Conservation (phyloP, 2,797 vertebrate species). For the Cyprinodon diabolis region DNA sequence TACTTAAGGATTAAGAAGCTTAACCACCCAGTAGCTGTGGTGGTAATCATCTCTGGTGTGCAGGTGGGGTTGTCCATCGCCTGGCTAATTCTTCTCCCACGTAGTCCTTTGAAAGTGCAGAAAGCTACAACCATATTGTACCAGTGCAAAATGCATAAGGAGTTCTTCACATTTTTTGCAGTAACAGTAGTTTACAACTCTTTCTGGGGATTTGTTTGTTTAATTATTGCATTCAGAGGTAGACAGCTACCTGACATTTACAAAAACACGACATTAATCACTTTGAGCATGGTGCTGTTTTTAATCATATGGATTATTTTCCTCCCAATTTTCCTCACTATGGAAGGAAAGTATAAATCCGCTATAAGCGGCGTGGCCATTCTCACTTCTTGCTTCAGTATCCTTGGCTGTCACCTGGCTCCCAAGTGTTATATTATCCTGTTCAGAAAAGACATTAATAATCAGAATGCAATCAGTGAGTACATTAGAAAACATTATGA, state of each 20-base stretch:
- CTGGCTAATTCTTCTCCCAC: constrained; percentile 42
- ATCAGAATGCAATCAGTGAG: constrained; percentile 55
- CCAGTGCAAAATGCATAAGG: constrained; percentile 29
- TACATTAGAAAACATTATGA: constrained; percentile 68
- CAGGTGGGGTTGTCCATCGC: constrained; percentile 56
- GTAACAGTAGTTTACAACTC: constrained; percentile 57
- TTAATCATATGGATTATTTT: constrained; percentile 71
- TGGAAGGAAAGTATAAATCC: constrained; percentile 31
- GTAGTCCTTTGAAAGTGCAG: accelerated
- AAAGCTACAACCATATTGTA: not conserved
- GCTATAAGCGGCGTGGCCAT: constrained; percentile 57
- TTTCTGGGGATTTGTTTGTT: constrained; percentile 58
- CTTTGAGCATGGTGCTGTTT: constrained; percentile 71
- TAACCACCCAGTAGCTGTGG: constrained; percentile 56
- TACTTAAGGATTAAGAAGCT: constrained; percentile 41
- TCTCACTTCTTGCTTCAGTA: constrained; percentile 65
- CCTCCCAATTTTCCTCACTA: constrained; percentile 60
- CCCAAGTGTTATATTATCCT: constrained; percentile 73
- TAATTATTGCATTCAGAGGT: constrained; percentile 66
- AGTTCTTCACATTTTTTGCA: constrained; percentile 5
- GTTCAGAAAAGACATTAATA: constrained; percentile 67
- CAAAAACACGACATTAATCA: constrained; percentile 63
- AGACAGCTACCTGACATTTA: constrained; percentile 71
- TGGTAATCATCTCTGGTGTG: constrained; percentile 43
- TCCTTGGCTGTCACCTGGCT: constrained; percentile 71